Evolutionary conservation across 2,888 invertebrate species (phyloP).

Genomic region (Lamellibrachia satsuma): DNA sequence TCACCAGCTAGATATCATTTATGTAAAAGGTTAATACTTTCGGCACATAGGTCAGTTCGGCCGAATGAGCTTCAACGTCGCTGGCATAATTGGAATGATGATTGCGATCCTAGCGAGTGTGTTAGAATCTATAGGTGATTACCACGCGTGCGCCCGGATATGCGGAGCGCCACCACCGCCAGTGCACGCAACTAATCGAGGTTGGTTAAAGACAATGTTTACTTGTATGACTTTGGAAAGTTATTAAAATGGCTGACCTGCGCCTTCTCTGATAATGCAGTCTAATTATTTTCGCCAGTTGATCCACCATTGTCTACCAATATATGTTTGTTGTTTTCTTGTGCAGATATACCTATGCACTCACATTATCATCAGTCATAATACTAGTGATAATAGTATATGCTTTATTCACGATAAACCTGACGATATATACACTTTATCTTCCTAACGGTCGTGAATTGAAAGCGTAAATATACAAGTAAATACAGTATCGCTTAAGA

Average conservation of each 20-base stretch:
- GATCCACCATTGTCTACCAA: not conserved
- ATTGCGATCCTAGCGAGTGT: slow-evolving; percentile 59
- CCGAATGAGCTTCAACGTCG: slow-evolving; percentile 55
- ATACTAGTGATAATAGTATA: too few species aligned
- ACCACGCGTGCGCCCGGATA: slow-evolving; percentile 66
- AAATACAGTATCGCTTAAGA: too few species aligned
- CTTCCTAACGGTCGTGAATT: too few species aligned
- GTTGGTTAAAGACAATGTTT: not conserved
- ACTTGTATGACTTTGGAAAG: not conserved
- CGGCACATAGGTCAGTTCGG: slow-evolving; percentile 59
- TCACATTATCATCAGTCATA: not conserved
- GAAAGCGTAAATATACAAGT: too few species aligned
- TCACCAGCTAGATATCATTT: not conserved
- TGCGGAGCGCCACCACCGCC: slow-evolving; percentile 1
- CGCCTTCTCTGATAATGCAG: too few species aligned
- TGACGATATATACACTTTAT: too few species aligned
- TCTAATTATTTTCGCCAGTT: not conserved
- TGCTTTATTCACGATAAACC: too few species aligned
- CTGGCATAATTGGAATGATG: slow-evolving; percentile 59
- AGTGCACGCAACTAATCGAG: not conserved
- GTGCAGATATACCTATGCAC: too few species aligned
- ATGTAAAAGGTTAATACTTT: not conserved
- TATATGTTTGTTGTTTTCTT: not conserved
- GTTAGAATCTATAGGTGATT: slow-evolving; percentile 77
- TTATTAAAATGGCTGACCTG: not conserved